Base-by-base conservation (phyloP, 1,140 invertebrate species). In the Drosophila prosaltans region DNA sequence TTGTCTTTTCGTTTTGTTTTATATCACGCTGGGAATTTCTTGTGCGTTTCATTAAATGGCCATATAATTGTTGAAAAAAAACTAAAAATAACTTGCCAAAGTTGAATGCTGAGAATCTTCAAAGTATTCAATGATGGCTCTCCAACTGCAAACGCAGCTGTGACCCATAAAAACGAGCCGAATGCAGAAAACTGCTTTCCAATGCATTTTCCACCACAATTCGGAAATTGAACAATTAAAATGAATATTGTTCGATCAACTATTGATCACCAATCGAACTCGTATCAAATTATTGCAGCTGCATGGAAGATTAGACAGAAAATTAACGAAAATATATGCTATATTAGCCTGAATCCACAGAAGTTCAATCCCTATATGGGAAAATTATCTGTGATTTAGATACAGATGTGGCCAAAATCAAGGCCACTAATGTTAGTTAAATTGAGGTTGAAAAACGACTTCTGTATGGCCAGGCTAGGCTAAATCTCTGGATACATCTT, bases 161-260 rank as follows among this genome's bases (percentile, higher is more conserved):
- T 81, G 77, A 81, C 78, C 81, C 67, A 70, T 43, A 81, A 69
- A 54, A 70, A 40, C 60, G 63, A 75, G 63, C 43, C 65, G 28
- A 36, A 54, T 66, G 57, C 55, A 66, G 57, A 51, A 69, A 59
- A 45, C 59, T 16, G 68, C 74, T 76, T 69, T 69, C 62, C 24
- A 51, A 11, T 51, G 51, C 26, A 21, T 62, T 45, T 32, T 9
- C 32, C 40, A 39, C 63, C 3, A 21, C n/a, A 10, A 40, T 2
- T 24, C 9, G 8, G 39, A 59, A 40, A 51, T 45, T 39, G 36
- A 36, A 40, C 32, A 39, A 40, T 24, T 32, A 40, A 51, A 51
- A 51, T 51, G 26, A 51, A 48, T 48, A 39, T 59, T 59, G 8
- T 59, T 16, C 32, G 10, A 36, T 58, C 28, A 6, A 9, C 1